Evolutionary conservation across 1,140 invertebrate species (phyloP).

Genomic region (Drosophila willistoni): DNA sequence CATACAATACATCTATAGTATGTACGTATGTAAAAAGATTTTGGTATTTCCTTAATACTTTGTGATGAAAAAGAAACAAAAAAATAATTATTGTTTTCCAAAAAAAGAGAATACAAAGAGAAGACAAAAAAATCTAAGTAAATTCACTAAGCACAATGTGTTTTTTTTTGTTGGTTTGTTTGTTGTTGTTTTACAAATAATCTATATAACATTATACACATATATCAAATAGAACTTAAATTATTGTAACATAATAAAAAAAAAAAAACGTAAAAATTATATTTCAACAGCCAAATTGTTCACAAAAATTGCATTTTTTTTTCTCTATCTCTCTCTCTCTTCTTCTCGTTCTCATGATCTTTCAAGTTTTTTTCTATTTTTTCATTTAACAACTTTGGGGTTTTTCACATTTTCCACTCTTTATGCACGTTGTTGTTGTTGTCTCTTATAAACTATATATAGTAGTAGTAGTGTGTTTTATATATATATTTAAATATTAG

Average conservation of each 20-base stretch:
- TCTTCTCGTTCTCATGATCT: constrained; percentile 19
- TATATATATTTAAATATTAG: background rate
- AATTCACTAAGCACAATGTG: constrained; percentile 51
- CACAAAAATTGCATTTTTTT: constrained; percentile 78
- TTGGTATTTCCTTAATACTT: constrained; percentile 19
- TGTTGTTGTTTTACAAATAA: constrained; percentile 22
- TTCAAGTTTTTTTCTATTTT: constrained; percentile 13
- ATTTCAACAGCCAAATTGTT: constrained; percentile 80
- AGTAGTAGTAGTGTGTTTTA: constrained; percentile 30
- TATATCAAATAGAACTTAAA: constrained; percentile 51
- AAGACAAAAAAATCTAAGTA: constrained; percentile 45
- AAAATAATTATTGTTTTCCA: constrained; percentile 19
- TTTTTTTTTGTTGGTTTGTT: constrained; percentile 34
- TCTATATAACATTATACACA: constrained; percentile 49
- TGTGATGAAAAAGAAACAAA: constrained; percentile 25
- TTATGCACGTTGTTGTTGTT: constrained; percentile 10
- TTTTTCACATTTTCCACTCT: background rate
- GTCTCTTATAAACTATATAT: constrained; percentile 32
- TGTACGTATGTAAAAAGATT: constrained; percentile 19
- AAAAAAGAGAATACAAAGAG: constrained; percentile 12
- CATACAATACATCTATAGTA: constrained; percentile 10
- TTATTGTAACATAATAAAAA: constrained; percentile 51
- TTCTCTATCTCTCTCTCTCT: constrained; percentile 41
- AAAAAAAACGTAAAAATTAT: constrained; percentile 38
- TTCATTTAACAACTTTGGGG: constrained; percentile 55